A percentile compares a stretch with the other conserved stretches of the same genome.
These are phyloP conservation scores for Aphodius granarius DNA, from an alignment of 2,888 invertebrate genomes.

Conservation along the genomic window DNA sequence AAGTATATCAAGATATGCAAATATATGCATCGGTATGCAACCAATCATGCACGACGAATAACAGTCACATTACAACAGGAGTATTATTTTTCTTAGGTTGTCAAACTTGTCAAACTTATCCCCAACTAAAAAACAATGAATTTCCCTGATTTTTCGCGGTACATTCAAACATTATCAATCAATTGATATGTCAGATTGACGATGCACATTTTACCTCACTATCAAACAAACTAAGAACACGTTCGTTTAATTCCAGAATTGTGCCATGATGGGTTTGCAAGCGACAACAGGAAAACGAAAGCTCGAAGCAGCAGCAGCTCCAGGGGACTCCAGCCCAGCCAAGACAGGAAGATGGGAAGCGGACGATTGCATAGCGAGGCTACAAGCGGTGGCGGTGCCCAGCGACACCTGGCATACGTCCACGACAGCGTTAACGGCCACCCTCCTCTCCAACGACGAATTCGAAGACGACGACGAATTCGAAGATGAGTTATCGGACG, in stretches of 20 bases:
- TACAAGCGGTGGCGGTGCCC: conserved; percentile 72
- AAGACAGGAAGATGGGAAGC: conserved; percentile 62
- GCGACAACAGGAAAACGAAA: conserved; percentile 72
- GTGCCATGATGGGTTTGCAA: conserved; percentile 77
- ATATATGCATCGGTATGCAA: no score
- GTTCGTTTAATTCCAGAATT: conserved; percentile 45
- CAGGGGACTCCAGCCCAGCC: conserved; percentile 55
- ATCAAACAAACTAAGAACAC: background rate
- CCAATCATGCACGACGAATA: no score
- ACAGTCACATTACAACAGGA: no score
- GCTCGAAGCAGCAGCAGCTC: conserved; percentile 57
- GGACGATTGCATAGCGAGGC: conserved; percentile 64
- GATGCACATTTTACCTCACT: background rate
- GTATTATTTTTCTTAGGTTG: no score
- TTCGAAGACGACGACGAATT: conserved; percentile 64
- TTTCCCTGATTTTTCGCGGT: no score
- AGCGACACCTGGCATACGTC: conserved; percentile 60
- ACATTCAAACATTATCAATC: no score
- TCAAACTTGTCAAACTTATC: no score
- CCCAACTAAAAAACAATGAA: no score
- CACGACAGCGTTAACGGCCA: conserved; percentile 51
- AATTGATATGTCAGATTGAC: no score
- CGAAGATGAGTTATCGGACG: conserved; percentile 62
- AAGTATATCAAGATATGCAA: no score
- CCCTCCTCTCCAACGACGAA: conserved; percentile 49